Base-by-base conservation (phyloP, 1,140 invertebrate genomes). In the Bombus huntii region DNA sequence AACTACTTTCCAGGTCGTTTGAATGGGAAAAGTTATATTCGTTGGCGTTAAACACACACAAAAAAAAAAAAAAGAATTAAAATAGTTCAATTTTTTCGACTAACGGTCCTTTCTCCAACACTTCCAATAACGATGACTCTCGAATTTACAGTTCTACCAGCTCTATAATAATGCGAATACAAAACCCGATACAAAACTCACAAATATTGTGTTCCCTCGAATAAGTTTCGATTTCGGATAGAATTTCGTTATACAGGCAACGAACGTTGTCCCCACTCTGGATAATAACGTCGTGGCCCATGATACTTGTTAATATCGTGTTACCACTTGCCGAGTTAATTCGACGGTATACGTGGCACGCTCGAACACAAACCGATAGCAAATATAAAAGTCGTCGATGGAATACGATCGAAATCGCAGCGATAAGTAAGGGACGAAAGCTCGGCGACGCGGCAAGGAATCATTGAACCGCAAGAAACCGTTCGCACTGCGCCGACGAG, bases 371-470 rank as follows among this genome's bases (percentile, higher is more conserved):
- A 59, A 42, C 57, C 42, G 66, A 47, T 81, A 80, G 81, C 59
- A 74, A 72, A 57, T 66, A 83, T 59, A 87, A 77, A 87, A 68
- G n/a, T 66, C 34, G 59, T 65, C 72, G 80, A n/a, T 34, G 83
- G 68, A 78, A 88, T 74, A 80, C 75, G 62, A 80, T 85, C 57
- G 77, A 15, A 65, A 77, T 39, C 75, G 39, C 22, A 34, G 34
- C 47, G 47, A 28, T 22, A 15, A 37, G 28, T 59, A 71, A 31
- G 53, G 28, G 66, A 22, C 34, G 44, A 59, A 57, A 87, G 71
- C 34, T 79, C 81, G 79, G 28, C 34, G 88, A 81, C 66, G 89
- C 68, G 88, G 87, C 47, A 87, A 89, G 34, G 70, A 85, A 82
- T 81, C 71, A 84, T 87, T 47, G 79, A 81, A 37, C 75, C 74